Evolutionary conservation across 1,140 invertebrate genomes (phyloP).

Genomic region (Centruroides vittatus): DNA sequence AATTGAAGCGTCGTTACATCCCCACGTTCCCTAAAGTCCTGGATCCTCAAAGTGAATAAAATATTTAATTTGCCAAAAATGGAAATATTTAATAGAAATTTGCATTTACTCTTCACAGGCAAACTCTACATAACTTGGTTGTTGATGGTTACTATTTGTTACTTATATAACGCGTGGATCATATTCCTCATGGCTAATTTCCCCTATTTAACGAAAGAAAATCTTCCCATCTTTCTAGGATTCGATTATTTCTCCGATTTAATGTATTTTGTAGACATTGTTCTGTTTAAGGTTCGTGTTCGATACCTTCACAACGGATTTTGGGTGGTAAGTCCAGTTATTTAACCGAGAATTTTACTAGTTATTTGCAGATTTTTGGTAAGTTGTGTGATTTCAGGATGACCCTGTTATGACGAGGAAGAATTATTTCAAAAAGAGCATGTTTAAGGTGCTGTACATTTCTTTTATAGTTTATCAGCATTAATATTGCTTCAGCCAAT

Average conservation of each 20-base stretch:
- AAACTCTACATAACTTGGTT: constrained; percentile 64
- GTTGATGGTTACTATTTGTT: constrained; percentile 56
- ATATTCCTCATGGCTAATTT: constrained; percentile 72
- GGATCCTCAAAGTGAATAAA: constrained; percentile 19
- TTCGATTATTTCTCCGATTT: constrained; percentile 65
- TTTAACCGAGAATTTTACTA: too few relatives aligned
- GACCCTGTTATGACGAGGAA: constrained; percentile 2
- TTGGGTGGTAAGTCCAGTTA: constrained; percentile 39
- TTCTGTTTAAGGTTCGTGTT: constrained; percentile 61
- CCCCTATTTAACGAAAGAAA: constrained; percentile 58
- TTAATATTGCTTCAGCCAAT: neutral
- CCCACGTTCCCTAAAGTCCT: constrained; percentile 11
- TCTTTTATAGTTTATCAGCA: neutral
- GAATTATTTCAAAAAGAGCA: constrained; percentile 10
- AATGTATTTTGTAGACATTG: constrained; percentile 68
- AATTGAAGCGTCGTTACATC: constrained; percentile 1
- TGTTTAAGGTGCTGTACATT: constrained; percentile 8
- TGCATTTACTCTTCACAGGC: neutral
- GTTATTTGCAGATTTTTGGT: neutral
- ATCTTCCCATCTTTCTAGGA: constrained; percentile 53
- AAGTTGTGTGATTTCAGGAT: constrained; percentile 1
- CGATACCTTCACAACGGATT: constrained; percentile 60
- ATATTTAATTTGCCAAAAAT: too few relatives aligned
- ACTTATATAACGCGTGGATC: constrained; percentile 75
- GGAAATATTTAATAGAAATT: too few relatives aligned